phyloP scores from a whole-genome alignment of 1,140 invertebrate species.

The Zaprionus ornatus region DNA sequence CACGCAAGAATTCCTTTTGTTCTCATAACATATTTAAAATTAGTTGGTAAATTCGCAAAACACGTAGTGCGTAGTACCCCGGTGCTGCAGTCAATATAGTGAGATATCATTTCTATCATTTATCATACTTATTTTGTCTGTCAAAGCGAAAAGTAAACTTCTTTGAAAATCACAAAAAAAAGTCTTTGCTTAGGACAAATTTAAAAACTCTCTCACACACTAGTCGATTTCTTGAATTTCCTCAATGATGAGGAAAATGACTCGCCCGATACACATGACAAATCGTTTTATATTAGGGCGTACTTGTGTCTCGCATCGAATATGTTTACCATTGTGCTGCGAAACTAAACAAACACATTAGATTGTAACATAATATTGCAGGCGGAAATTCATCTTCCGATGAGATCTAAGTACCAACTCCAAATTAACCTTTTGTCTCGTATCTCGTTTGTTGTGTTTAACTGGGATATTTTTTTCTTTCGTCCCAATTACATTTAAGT shows the following conservation, averaged over 20 bases:
- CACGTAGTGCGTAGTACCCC: neutral
- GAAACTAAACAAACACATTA: conserved; percentile 41
- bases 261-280: conserved; percentile 27
- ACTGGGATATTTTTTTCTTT: neutral
- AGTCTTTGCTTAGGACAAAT: conserved; percentile 1
- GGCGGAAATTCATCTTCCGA: conserved; percentile 18
- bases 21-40: conserved; percentile 58
- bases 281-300: conserved; percentile 32
- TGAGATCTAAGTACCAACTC: neutral
- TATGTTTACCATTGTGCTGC: conserved; percentile 23
- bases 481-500: neutral
- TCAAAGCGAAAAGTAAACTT: neutral
- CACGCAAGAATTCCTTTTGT: conserved; percentile 62
- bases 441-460: neutral
- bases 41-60: conserved; percentile 41
- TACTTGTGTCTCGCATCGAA: conserved; percentile 4
- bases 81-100: conserved; percentile 3
- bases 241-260: conserved; percentile 27
- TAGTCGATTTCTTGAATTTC: conserved; percentile 25
- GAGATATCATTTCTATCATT: conserved; percentile 4
- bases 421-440: conserved; percentile 10
- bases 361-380: conserved; percentile 22
- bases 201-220: conserved; percentile 6
- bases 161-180: neutral
- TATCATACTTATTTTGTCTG: conserved; percentile 7